Conservation (phyloP, 1,140 invertebrate species). For the honey bee (Apis mellifera) region Amel_HAv3.1 CM009937.2:11220001-11220500, state of each 20-base stretch:
- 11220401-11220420: neutral
- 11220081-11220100: neutral
- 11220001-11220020: too few species aligned
- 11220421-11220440: neutral
- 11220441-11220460: neutral
- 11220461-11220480: neutral
- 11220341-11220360: neutral
- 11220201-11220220: slow-evolving; percentile 9
- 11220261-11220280: slow-evolving; percentile 9
- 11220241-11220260: slow-evolving; percentile 18
- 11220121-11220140: too few species aligned
- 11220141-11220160: neutral
- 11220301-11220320: slow-evolving; percentile 45
- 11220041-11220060: too few species aligned
- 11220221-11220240: slow-evolving; percentile 15
- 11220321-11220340: slow-evolving; percentile 55
- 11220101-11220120: neutral
- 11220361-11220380: slow-evolving; percentile 11
- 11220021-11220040: too few species aligned
- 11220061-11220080: too few species aligned
- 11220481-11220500: neutral
- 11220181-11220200: slow-evolving; percentile 5
- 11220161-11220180: neutral
- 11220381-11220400: neutral
- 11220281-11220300: slow-evolving; percentile 51